Base-by-base conservation (phyloP, 1,140 invertebrate species). In the Holcopasites calliopsidis region DNA sequence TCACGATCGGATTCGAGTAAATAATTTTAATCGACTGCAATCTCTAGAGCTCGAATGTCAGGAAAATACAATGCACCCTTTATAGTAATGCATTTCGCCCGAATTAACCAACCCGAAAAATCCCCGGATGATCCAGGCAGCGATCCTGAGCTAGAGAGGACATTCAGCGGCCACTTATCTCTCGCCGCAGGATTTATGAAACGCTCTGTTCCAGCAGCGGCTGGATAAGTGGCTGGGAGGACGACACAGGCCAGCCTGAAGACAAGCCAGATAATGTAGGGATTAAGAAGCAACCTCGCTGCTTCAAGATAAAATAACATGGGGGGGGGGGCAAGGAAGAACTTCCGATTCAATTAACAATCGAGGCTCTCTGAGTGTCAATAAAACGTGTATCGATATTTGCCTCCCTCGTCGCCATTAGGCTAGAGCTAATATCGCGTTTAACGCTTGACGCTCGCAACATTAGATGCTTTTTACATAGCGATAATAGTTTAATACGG, bases 151-250 rank as follows among this genome's bases (percentile, higher is more conserved):
- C 68, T 65, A 35, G 50, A 60, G 54, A 70, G 79, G 76, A 76
- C 71, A 79, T 83, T 83, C 70, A 68, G 33, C 26, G 26, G 55
- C 61, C 76, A 83, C 80, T 83, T 83, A 83, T 83, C 80, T 83
- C 81, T 79, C 40, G 13, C 50, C 18, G 70, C 49, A 68, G 58
- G 71, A 83, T 83, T 83, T 83, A 83, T 83, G 80, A 82, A 82
- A 82, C 70, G 76, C 62, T 44, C 71, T 61, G 76, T 66, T 77
- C 52, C 75, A 33, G 42, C 50, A 70, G 33, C 11, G 69, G 52
- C 13, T 28, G 61, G 76, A 82, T 82, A 83, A 82, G 65, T 71
- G 61, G 35, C 44, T 69, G 71, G 79, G 79, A 82, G 76, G 76
- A 83, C 49, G 69, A 76, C 64, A 52, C 76, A 13, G 54, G 76